Evolutionary conservation across 2,797 vertebrate genomes (phyloP).

Genomic region (Psittacula echo): DNA sequence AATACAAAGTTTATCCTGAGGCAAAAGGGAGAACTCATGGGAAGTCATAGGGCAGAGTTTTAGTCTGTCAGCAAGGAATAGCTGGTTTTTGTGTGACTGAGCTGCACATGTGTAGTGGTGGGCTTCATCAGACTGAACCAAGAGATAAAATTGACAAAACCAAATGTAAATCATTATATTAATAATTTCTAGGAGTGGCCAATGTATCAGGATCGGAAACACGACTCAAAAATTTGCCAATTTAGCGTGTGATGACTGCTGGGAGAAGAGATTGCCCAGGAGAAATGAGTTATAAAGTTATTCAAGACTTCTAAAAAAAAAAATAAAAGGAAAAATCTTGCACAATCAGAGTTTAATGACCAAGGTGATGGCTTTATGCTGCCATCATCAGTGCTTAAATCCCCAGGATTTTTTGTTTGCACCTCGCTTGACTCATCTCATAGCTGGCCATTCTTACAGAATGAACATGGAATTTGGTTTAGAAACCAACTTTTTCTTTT

Average conservation of each 20-base stretch:
- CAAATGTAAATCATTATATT: neutral
- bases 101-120: neutral
- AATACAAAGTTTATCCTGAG: neutral
- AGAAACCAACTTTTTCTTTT: conserved; percentile 38
- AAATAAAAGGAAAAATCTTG: neutral
- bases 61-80: neutral
- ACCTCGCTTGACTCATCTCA: conserved; percentile 54
- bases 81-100: neutral
- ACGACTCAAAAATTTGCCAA: neutral
- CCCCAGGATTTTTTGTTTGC: conserved; percentile 38
- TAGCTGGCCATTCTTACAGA: conserved; percentile 41
- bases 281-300: conserved; percentile 21
- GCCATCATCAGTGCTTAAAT: neutral
- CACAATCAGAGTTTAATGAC: conserved; percentile 11
- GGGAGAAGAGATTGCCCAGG: neutral
- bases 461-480: neutral
- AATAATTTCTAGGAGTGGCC: neutral
- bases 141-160: neutral
- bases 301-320: neutral
- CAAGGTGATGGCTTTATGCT: neutral
- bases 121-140: neutral
- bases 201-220: neutral
- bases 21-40: neutral
- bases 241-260: conserved; percentile 1
- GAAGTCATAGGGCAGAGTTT: neutral